These are phyloP conservation scores for Theodoxus fluviatilis DNA, from an alignment of 2,888 invertebrate genomes.

Conservation along the genomic window DNA sequence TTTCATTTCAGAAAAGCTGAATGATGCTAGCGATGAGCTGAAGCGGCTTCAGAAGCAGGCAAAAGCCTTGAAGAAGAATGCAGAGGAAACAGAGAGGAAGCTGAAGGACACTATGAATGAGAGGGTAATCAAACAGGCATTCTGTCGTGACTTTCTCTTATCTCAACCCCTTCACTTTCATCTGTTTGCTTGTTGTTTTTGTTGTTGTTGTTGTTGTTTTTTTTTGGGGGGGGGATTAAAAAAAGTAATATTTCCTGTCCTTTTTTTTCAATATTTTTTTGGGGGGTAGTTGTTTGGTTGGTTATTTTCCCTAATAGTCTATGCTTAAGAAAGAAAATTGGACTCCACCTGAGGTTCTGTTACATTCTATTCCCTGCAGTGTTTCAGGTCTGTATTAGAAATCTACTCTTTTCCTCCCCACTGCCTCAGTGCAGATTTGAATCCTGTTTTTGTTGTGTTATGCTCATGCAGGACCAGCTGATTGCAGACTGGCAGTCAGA, in stretches of 20 bases:
- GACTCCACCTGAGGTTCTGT: too few species aligned
- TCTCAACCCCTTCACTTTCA: neutral
- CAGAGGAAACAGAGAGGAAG: conserved; percentile 40
- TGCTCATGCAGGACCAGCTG: too few species aligned
- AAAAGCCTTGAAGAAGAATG: conserved; percentile 35
- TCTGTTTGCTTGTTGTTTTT: conserved; percentile 8
- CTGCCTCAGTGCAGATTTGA: too few species aligned
- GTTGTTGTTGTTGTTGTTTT: neutral
- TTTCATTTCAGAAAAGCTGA: conserved; percentile 41
- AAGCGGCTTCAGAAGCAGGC: conserved; percentile 41
- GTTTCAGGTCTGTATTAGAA: neutral
- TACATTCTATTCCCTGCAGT: too few species aligned
- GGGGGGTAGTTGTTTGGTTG: neutral
- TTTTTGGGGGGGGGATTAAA: neutral
- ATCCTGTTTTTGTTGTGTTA: too few species aligned
- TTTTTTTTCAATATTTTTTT: neutral
- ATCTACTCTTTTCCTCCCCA: conserved; percentile 4
- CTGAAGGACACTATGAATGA: conserved; percentile 42
- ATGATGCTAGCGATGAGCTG: conserved; percentile 42
- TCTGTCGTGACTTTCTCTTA: neutral
- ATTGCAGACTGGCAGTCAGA: too few species aligned
- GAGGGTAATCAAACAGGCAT: conserved; percentile 34
- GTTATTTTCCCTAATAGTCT: too few species aligned
- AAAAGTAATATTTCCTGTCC: neutral
- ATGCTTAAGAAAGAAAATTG: too few species aligned